Base-by-base conservation (phyloP, 1,140 invertebrate genomes). In the Drosophila arizonae region DNA sequence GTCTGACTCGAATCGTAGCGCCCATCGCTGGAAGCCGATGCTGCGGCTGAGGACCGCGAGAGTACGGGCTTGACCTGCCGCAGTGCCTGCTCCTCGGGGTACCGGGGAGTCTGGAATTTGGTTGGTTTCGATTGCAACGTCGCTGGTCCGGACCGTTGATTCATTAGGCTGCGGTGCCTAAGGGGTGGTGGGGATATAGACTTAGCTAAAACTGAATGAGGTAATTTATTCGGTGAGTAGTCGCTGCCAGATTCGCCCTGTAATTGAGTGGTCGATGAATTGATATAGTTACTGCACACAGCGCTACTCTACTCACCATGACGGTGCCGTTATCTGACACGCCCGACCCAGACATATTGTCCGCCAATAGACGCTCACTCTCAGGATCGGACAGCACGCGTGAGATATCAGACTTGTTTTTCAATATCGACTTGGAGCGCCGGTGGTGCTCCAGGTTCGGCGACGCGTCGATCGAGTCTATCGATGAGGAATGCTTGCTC, bases 381-480 rank as follows among this genome's bases (percentile, higher is more conserved):
- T 97, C 96, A 26, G 95, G 95, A 90, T 95, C 94, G 54, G 92
- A 91, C 76, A 91, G 91, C 56, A 90, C 77, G 68, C 90, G 71
- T 61, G 88, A 81, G 76, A 91, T 93, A 79, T 96, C 95, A 43
- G 95, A 95, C 91, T 93, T 93, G 79, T 95, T 95, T 93, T 96
- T 96, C 77, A 97, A 92, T 86, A 96, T 96, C 66, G 95, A 96
- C 92, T 96, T 96, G 52, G 94, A 95, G 79, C 94, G 92, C 36
- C 94, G 92, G 72, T 94, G 94, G 65, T 93, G 93, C 90, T 95
- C 95, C 76, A 94, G 92, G 89, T 94, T 94, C 36, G 94, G 94
- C 82, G 93, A 93, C 24, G 93, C 92, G 91, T 95, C 94, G 81
- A 95, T 95, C 51, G 95, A 95, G 76, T 96, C 95, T 45, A 93